These are phyloP conservation scores for Podotricha telesiphe DNA, from an alignment of 2,888 invertebrate genomes.

Conservation along the genomic window DNA sequence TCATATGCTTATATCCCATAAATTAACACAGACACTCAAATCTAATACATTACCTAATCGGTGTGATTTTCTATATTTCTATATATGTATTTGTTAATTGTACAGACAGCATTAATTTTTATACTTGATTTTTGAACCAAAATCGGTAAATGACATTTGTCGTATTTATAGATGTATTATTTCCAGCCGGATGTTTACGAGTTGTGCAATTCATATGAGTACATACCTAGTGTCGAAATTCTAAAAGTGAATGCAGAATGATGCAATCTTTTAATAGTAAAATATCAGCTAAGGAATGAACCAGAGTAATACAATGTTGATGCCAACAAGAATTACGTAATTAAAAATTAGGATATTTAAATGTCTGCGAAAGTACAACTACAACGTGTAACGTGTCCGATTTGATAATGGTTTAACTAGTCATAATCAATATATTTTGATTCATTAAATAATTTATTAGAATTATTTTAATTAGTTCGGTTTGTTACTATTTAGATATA, in stretches of 20 bases:
- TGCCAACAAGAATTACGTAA: not conserved
- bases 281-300: conserved; percentile 59
- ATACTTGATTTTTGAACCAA: too few relatives aligned
- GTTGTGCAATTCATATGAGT: conserved; percentile 65
- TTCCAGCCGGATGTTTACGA: conserved; percentile 72
- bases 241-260: conserved; percentile 75
- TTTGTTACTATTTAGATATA: not conserved
- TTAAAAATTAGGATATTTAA: not conserved
- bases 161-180: conserved; percentile 53
- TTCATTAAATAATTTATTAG: too few relatives aligned
- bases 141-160: conserved; percentile 29
- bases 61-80: not conserved
- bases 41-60: not conserved
- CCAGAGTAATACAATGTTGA: not conserved
- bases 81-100: too few relatives aligned
- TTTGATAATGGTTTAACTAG: not conserved
- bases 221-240: conserved; percentile 68
- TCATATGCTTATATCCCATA: not conserved
- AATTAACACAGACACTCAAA: too few relatives aligned
- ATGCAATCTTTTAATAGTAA: conserved; percentile 72
- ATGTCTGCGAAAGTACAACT: not conserved
- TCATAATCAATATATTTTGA: too few relatives aligned
- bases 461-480: not conserved
- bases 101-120: too few relatives aligned
- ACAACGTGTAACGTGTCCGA: not conserved